Evolutionary conservation across 2,113 vertebrate species (phyloP).

Genomic region (Condylura cristata): DNA sequence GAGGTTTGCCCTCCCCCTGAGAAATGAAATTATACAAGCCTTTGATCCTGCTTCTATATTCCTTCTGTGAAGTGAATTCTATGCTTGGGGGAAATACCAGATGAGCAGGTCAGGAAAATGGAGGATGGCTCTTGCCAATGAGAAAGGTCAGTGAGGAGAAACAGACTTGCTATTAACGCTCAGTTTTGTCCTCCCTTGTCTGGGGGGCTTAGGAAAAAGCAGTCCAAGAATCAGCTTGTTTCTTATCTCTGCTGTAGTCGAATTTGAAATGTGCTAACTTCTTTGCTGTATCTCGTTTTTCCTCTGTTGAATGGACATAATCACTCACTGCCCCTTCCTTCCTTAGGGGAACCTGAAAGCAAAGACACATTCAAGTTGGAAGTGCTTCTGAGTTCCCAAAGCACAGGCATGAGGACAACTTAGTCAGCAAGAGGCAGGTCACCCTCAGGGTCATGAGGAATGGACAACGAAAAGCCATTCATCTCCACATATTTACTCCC

Average conservation of each 20-base stretch:
- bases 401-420: not conserved
- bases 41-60: conserved; percentile 67
- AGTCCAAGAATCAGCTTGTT: not conserved
- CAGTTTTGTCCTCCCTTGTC: not conserved
- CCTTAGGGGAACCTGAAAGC: not conserved
- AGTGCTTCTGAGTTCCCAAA: not conserved
- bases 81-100: conserved; percentile 40
- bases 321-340: not conserved
- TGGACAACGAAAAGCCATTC: rapidly evolving
- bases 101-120: not conserved
- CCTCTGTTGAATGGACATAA: not conserved
- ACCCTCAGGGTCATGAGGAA: not conserved
- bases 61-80: conserved; percentile 50
- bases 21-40: conserved; percentile 57
- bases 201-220: not conserved
- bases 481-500: not conserved
- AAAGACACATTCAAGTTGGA: not conserved
- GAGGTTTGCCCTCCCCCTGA: conserved; percentile 34
- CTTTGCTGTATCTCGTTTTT: not conserved
- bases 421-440: not conserved
- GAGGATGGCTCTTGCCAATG: not conserved
- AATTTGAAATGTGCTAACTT: not conserved
- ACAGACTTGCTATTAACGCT: not conserved
- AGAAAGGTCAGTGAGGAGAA: not conserved
- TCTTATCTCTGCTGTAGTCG: not conserved